Conservation (phyloP, 2,888 invertebrate species). For the Resseliella maxima region DNA sequence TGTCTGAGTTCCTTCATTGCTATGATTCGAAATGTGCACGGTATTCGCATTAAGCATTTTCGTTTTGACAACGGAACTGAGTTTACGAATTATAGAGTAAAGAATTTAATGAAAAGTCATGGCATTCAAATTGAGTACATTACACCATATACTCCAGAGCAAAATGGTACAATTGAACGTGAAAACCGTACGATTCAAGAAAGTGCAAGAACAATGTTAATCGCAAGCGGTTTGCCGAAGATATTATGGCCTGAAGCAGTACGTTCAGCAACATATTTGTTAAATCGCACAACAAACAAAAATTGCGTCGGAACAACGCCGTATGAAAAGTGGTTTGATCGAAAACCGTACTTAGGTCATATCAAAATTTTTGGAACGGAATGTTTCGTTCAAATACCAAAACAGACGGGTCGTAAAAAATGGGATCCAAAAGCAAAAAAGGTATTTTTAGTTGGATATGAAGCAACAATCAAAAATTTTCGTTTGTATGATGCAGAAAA, state of each 20-base stretch:
- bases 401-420: not conserved
- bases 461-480: not conserved
- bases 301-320: not conserved
- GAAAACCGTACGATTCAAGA: constrained; percentile 61
- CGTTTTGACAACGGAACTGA: constrained; percentile 57
- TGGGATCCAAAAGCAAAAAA: not conserved
- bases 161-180: constrained; percentile 61
- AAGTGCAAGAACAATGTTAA: constrained; percentile 60
- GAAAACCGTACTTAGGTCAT: not conserved
- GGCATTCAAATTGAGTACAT: constrained; percentile 45
- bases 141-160: constrained; percentile 60
- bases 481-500: not conserved
- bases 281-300: constrained; percentile 58
- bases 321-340: not conserved
- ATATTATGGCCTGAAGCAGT: constrained; percentile 61
- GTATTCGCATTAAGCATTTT: not conserved
- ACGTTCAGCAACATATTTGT: constrained; percentile 60
- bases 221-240: constrained; percentile 59
- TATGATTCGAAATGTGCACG: not conserved
- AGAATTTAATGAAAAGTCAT: not conserved
- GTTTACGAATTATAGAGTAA: constrained; percentile 52
- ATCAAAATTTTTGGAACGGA: not conserved
- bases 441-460: not conserved
- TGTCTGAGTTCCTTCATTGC: constrained; percentile 15
- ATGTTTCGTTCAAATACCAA: not conserved